Percentiles rank a stretch among this genome's conserved stretches.
Conservation (phyloP, 64 coral and sea anemone genomes). For the Platygyra sinensis region DNA sequence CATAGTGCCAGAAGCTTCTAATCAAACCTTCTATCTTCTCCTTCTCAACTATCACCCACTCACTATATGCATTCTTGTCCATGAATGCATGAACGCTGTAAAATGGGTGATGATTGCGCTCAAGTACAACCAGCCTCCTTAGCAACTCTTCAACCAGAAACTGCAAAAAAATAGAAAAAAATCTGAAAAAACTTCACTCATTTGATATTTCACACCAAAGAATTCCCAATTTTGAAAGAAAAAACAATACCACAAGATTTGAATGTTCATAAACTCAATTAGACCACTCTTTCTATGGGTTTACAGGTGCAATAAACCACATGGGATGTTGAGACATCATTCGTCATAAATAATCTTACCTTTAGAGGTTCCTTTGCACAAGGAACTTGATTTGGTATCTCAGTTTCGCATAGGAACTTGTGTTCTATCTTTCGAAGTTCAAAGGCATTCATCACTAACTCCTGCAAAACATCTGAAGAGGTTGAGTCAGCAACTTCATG, state of each 20-base stretch:
- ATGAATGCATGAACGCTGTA: slow-evolving; percentile 86
- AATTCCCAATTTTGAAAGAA: no score
- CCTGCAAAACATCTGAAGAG: slow-evolving; percentile 29
- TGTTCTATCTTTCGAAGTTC: slow-evolving; percentile 40
- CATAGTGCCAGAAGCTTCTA: slow-evolving; percentile 74
- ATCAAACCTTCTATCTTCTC: slow-evolving; percentile 63
- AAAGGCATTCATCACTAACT: slow-evolving; percentile 68
- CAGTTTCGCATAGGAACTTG: neutral
- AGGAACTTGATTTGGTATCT: slow-evolving; percentile 12
- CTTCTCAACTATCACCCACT: slow-evolving; percentile 78
- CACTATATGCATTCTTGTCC: slow-evolving; percentile 86
- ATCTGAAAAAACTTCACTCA: neutral
- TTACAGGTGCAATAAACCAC: no score
- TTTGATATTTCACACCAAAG: no score
- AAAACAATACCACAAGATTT: no score
- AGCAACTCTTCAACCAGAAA: slow-evolving; percentile 70
- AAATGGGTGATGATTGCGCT: slow-evolving; percentile 80
- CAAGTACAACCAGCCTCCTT: slow-evolving; percentile 51
- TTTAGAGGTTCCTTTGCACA: slow-evolving; percentile 47
- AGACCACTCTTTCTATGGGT: no score
- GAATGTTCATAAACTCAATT: no score
- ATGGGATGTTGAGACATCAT: no score
- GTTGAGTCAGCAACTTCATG: slow-evolving; percentile 50
- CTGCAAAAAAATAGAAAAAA: neutral
- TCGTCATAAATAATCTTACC: slow-evolving; percentile 12